Conservation (phyloP, 2,888 invertebrate genomes). For the Eilema griseolum region DNA sequence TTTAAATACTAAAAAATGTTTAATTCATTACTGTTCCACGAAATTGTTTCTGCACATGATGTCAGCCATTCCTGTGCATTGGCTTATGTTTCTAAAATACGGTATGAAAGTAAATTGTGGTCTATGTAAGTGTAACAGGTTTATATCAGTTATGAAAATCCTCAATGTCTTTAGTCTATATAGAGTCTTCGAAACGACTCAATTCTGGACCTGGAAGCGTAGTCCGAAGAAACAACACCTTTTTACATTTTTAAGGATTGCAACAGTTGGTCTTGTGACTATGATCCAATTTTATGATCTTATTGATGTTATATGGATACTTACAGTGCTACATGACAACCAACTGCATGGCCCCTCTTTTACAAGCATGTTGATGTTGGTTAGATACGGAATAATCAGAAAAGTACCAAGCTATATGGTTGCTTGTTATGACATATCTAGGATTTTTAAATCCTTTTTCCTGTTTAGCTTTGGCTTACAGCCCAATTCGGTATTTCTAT, state of each 20-base stretch:
- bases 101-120: conserved; percentile 26
- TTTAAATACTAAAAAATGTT: conserved; percentile 38
- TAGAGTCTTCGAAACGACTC: conserved; percentile 50
- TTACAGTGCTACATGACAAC: conserved; percentile 11
- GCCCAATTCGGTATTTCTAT: conserved; percentile 17
- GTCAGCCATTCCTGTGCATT: conserved; percentile 45
- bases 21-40: conserved; percentile 51
- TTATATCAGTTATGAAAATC: conserved; percentile 29
- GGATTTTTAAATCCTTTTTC: conserved; percentile 53
- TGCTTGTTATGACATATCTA: conserved; percentile 42
- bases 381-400: conserved; percentile 7
- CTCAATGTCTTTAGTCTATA: conserved; percentile 42
- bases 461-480: conserved; percentile 50
- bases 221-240: conserved; percentile 27
- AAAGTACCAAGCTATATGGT: conserved; percentile 18
- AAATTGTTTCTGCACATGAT: conserved; percentile 55
- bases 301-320: conserved; percentile 38
- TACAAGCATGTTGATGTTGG: conserved; percentile 7
- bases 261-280: conserved; percentile 44
- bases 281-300: conserved; percentile 50
- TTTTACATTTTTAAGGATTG: conserved; percentile 51
- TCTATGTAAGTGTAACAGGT: conserved; percentile 23
- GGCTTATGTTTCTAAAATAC: conserved; percentile 46
- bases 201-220: conserved; percentile 40
- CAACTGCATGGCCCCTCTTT: conserved; percentile 3